phyloP scores from a whole-genome alignment of 2,113 vertebrate genomes.

The Tauraco erythrolophus region DNA sequence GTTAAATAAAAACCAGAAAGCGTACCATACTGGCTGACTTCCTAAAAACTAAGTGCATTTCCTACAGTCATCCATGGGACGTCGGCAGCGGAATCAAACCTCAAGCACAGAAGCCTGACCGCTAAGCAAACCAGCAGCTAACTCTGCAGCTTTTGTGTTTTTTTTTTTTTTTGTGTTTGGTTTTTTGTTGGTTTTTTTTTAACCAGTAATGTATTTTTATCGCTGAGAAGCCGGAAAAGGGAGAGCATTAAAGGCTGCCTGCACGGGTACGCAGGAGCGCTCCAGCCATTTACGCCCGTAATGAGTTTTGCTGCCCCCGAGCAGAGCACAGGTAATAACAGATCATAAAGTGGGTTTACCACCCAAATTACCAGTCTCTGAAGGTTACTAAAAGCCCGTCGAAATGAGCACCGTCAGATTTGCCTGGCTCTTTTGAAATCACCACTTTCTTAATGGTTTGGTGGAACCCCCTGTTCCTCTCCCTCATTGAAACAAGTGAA shows the following conservation, averaged over 20 bases:
- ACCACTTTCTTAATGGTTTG: neutral
- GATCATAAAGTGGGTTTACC: conserved; percentile 40
- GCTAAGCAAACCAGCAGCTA: neutral
- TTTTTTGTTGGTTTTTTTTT: too few relatives aligned
- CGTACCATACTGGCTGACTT: neutral
- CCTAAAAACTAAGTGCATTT: neutral
- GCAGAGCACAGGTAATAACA: conserved; percentile 13
- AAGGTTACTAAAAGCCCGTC: neutral
- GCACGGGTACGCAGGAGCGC: rapidly evolving
- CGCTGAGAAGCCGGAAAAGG: neutral
- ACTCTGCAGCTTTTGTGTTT: neutral
- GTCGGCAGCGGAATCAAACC: neutral
- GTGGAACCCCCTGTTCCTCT: neutral
- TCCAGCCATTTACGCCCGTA: neutral
- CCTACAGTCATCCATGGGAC: neutral
- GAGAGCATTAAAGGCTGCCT: neutral
- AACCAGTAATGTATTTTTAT: neutral
- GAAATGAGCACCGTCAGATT: neutral
- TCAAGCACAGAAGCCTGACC: neutral
- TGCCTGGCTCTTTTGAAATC: neutral
- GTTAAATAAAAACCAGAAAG: conserved; percentile 26
- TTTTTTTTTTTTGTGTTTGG: too few relatives aligned
- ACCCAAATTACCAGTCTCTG: conserved; percentile 2
- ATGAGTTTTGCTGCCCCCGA: conserved; percentile 45
- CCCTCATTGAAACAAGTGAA: neutral